Evolutionary conservation across 2,113 vertebrate genomes (phyloP).

Genomic region (Meriones unguiculatus): DNA sequence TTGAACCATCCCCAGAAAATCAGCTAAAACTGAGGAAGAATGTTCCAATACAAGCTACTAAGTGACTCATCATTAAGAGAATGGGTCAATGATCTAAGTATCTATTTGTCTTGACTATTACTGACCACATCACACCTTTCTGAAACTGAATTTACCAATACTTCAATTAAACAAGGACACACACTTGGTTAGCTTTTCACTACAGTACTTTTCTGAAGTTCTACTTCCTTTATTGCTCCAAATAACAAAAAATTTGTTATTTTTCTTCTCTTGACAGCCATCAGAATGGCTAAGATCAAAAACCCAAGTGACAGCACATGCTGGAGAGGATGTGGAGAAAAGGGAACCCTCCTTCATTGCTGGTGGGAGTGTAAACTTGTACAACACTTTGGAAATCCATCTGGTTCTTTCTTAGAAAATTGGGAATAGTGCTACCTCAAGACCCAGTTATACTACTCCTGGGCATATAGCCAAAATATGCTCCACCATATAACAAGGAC

Average conservation of each 20-base stretch:
- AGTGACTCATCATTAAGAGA: background rate
- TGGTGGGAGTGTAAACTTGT: too few species aligned
- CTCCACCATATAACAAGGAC: too few species aligned
- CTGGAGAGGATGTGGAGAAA: too few species aligned
- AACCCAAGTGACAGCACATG: too few species aligned
- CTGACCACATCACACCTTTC: background rate
- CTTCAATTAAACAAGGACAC: background rate
- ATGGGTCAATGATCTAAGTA: background rate
- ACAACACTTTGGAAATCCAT: too few species aligned
- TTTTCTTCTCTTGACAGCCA: background rate
- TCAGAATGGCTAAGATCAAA: too few species aligned
- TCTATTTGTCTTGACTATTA: background rate
- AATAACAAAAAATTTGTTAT: background rate
- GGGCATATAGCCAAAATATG: too few species aligned
- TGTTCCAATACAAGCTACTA: background rate
- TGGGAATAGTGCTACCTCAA: too few species aligned
- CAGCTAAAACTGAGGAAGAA: background rate
- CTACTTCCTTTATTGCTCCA: background rate
- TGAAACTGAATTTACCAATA: constrained; percentile 9
- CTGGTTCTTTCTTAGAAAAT: too few species aligned
- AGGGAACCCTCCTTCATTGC: too few species aligned
- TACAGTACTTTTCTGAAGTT: background rate
- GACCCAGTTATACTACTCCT: too few species aligned
- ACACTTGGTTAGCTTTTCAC: background rate
- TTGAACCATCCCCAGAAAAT: background rate